Conservation (phyloP, 2,113 vertebrate species). For the Apodemus speciosus region DNA sequence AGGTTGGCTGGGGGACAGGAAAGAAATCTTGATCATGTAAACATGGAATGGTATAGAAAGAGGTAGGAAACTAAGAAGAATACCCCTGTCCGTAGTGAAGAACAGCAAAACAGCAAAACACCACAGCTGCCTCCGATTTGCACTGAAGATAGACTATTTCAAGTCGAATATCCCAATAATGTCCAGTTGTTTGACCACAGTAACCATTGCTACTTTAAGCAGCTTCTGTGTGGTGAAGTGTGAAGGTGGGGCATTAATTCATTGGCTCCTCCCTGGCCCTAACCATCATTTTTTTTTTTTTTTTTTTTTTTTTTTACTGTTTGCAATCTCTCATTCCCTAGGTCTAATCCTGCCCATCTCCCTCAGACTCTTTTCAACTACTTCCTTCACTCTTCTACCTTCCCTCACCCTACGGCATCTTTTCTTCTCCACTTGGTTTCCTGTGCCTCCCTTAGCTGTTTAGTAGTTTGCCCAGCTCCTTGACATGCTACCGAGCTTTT, state of each 20-base stretch:
- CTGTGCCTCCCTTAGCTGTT: background rate
- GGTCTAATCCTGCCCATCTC: background rate
- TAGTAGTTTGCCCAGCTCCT: conserved; percentile 18
- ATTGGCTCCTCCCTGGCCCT: background rate
- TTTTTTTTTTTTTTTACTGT: background rate
- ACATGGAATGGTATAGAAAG: conserved; percentile 11
- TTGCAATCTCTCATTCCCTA: background rate
- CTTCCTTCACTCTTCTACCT: background rate
- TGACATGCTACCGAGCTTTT: background rate
- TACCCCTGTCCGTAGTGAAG: conserved; percentile 1
- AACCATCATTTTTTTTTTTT: conserved; percentile 2
- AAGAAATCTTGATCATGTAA: background rate
- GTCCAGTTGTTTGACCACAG: conserved; percentile 10
- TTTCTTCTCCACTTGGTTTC: background rate
- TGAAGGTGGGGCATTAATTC: background rate
- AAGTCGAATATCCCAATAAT: conserved; percentile 4
- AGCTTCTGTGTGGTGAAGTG: conserved; percentile 5
- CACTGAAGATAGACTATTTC: background rate
- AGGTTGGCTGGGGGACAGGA: background rate
- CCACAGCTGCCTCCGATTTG: background rate
- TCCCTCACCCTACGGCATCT: background rate
- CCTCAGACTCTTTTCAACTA: background rate
- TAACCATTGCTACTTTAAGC: conserved; percentile 4
- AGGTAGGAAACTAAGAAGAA: background rate
- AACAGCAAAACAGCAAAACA: conserved; percentile 20